These are phyloP conservation scores for Pitangus sulphuratus DNA, from an alignment of 2,797 vertebrate genomes.

Conservation along the genomic window DNA sequence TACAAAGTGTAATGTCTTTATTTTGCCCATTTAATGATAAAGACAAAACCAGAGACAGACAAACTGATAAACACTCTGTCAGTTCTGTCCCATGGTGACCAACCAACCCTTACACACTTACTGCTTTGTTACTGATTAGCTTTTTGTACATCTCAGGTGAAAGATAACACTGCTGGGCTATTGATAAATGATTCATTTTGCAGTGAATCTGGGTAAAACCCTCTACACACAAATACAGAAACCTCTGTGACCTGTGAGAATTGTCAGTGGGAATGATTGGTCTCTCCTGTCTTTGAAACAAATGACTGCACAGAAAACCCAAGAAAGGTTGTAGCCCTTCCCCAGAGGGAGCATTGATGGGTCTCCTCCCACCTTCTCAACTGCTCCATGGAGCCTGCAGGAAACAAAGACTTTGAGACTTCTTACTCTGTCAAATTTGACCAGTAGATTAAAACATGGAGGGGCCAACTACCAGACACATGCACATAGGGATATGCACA, in stretches of 20 bases:
- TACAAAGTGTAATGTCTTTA: background rate
- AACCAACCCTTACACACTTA: background rate
- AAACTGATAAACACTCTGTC: background rate
- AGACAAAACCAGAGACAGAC: background rate
- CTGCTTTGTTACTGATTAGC: background rate
- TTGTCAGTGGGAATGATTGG: background rate
- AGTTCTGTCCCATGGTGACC: background rate
- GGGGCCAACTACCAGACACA: background rate
- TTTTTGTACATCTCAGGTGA: background rate
- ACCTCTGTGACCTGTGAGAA: background rate
- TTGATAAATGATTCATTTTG: fast-evolving
- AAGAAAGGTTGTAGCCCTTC: background rate
- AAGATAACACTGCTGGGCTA: background rate
- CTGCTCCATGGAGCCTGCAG: background rate
- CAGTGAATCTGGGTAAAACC: background rate
- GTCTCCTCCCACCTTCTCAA: background rate
- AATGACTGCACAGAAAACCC: background rate
- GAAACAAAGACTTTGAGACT: background rate
- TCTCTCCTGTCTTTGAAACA: background rate
- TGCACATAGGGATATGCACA: background rate
- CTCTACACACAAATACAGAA: background rate
- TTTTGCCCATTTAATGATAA: background rate
- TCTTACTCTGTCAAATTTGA: background rate
- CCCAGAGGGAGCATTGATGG: background rate
- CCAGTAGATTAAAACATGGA: background rate